Evolutionary conservation across 2,797 vertebrate species (phyloP).

Genomic region (Naso thynnoides): DNA sequence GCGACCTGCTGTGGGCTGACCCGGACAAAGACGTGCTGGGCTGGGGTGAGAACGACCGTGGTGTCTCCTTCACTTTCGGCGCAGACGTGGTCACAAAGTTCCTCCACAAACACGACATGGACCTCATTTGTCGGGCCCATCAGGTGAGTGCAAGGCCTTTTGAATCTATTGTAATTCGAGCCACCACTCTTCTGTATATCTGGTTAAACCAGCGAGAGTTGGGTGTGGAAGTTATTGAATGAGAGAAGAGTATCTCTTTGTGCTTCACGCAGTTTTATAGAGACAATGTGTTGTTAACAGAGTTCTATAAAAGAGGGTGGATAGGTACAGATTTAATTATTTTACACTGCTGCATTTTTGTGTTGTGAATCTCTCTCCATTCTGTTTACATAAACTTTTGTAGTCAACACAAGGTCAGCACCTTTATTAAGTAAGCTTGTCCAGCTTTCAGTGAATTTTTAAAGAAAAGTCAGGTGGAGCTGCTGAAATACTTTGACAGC

Average conservation of each 20-base stretch:
- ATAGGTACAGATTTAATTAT: too few relatives aligned
- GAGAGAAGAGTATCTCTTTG: background rate
- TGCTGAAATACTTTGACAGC: slow-evolving; percentile 20
- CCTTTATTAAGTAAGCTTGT: slow-evolving; percentile 1
- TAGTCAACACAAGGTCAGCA: background rate
- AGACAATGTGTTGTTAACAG: background rate
- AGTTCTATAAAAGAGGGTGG: background rate
- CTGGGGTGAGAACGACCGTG: slow-evolving; percentile 89
- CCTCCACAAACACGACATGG: slow-evolving; percentile 89
- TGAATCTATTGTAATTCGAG: background rate
- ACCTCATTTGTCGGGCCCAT: slow-evolving; percentile 88
- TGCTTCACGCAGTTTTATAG: background rate
- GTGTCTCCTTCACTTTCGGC: slow-evolving; percentile 88
- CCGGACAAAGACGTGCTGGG: slow-evolving; percentile 88
- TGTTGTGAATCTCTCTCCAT: background rate
- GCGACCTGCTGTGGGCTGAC: slow-evolving; percentile 88
- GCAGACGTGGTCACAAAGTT: slow-evolving; percentile 89
- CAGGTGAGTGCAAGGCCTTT: slow-evolving; percentile 76
- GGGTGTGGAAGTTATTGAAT: background rate
- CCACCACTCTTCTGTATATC: background rate
- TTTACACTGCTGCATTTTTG: background rate
- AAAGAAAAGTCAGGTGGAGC: slow-evolving; percentile 17
- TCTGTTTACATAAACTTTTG: background rate
- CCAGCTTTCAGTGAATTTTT: slow-evolving; percentile 25
- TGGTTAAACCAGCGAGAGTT: background rate